Evolutionary conservation across 2,888 invertebrate species (phyloP).

Genomic region (Auanema sp.): DNA sequence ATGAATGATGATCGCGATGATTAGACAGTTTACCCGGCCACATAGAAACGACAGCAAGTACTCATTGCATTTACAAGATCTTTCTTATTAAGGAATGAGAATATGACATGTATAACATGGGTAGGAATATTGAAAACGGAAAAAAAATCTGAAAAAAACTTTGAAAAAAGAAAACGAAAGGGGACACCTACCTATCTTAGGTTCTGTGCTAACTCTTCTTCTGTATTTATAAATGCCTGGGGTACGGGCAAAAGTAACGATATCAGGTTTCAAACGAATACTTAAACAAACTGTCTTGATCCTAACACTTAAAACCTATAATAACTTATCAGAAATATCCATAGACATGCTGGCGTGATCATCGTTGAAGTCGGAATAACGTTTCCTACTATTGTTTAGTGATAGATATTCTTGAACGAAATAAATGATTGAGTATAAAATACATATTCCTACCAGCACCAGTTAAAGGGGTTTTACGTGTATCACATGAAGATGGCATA

Average conservation of each 20-base stretch:
- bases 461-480: no score
- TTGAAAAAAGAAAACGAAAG: constrained; percentile 6
- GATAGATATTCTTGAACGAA: no score
- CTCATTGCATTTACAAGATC: constrained; percentile 18
- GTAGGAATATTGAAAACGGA: constrained; percentile 9
- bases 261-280: constrained; percentile 16
- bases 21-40: constrained; percentile 4
- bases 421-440: no score
- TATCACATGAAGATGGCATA: no score
- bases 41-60: constrained; percentile 13
- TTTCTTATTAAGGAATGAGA: constrained; percentile 14
- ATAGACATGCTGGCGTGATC: no score
- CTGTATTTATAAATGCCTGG: constrained; percentile 22
- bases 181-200: constrained; percentile 12
- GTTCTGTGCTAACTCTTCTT: constrained; percentile 15
- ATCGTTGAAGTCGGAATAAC: no score
- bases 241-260: constrained; percentile 8
- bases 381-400: no score
- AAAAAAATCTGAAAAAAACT: constrained; percentile 19
- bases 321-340: no score
- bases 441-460: no score
- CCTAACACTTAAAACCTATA: no score
- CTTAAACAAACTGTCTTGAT: no score
- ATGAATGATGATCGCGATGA: no score
- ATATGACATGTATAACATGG: constrained; percentile 11